Percentiles rank a stretch among this genome's conserved stretches.
Conservation (phyloP, 2,113 vertebrate species). For the Numida meleagris region DNA sequence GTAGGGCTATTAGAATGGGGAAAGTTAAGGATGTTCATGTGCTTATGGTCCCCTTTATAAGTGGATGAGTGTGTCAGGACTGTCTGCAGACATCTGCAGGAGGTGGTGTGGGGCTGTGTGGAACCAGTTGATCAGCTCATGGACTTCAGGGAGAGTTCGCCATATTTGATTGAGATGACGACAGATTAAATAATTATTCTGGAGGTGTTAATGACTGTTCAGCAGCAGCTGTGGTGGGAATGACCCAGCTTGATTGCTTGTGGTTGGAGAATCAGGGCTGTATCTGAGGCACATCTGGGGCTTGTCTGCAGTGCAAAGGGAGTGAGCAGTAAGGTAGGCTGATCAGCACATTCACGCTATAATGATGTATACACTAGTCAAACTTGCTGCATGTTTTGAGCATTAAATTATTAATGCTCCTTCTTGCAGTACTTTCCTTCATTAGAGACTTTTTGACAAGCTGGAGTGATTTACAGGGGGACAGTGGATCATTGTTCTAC, state of each 20-base stretch:
- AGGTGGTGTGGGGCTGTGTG: background rate
- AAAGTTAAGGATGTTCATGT: background rate
- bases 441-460: background rate
- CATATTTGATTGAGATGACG: background rate
- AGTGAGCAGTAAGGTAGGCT: background rate
- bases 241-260: background rate
- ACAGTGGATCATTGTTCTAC: background rate
- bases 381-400: background rate
- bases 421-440: background rate
- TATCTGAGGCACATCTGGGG: background rate
- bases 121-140: background rate
- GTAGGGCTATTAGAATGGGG: background rate
- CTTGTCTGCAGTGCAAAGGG: background rate
- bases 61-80: background rate
- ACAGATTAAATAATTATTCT: background rate
- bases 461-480: background rate
- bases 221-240: background rate
- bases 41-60: background rate
- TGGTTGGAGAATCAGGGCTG: background rate
- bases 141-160: background rate
- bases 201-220: background rate
- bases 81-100: background rate
- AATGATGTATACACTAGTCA: background rate
- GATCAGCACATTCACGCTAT: too few species aligned
- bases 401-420: background rate